phyloP scores from a whole-genome alignment of 2,113 vertebrate species.

The Eudyptes chrysolophus region DNA sequence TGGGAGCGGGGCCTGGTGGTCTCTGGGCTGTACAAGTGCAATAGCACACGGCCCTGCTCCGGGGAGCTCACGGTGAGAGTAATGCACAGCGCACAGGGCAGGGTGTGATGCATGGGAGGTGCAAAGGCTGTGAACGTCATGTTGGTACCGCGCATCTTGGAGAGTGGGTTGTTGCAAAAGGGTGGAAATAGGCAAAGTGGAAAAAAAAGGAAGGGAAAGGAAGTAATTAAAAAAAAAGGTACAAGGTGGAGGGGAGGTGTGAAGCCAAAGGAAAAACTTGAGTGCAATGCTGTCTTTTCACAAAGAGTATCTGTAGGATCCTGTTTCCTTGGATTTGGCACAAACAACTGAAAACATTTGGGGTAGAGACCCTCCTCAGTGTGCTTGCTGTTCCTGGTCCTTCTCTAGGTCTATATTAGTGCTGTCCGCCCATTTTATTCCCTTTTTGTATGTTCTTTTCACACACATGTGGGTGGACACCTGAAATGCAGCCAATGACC shows the following conservation, averaged over 20 bases:
- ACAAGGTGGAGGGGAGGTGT: neutral
- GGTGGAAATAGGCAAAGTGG: neutral
- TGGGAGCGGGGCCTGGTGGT: neutral
- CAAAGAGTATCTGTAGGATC: neutral
- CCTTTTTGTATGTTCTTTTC: neutral
- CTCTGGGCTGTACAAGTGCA: neutral
- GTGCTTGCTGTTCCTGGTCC: neutral
- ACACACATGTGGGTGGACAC: neutral
- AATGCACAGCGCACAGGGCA: neutral
- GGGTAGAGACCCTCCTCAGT: neutral
- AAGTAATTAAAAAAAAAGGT: neutral
- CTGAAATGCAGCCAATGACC: neutral
- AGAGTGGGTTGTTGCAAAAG: neutral
- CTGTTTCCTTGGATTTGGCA: fast-evolving
- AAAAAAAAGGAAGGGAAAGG: neutral
- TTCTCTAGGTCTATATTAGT: neutral
- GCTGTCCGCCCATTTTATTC: neutral
- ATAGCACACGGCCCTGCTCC: fast-evolving
- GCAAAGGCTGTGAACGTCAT: no score
- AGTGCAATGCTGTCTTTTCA: neutral
- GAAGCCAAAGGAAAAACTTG: neutral
- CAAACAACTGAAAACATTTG: fast-evolving
- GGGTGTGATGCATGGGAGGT: neutral
- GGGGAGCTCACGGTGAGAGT: neutral
- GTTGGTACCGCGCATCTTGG: fast-evolving